A percentile compares a stretch with the other conserved stretches of the same genome.
Conservation (phyloP, 37 sponge, comb jelly and placozoan genomes). For the Chondrosia reniformis region DNA sequence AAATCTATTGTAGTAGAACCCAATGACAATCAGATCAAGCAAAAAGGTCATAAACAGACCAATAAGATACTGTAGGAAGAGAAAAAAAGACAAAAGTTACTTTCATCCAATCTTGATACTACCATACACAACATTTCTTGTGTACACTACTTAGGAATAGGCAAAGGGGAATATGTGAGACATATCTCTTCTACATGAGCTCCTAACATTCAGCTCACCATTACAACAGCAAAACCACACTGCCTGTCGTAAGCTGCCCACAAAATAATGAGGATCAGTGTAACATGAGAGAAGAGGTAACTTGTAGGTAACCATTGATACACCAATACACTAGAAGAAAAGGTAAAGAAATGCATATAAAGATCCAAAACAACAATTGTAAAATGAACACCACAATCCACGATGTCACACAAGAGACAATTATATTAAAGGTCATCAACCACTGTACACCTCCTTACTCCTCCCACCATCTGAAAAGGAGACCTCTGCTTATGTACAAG, state of each 20-base stretch:
- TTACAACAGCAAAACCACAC: constrained; percentile 4
- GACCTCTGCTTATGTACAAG: too few species aligned
- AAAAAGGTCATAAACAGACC: neutral
- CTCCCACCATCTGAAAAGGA: too few species aligned
- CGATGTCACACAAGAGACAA: too few species aligned
- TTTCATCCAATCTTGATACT: neutral
- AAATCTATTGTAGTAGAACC: neutral
- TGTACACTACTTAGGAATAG: too few species aligned
- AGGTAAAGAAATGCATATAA: neutral
- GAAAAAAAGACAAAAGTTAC: neutral
- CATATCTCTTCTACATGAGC: too few species aligned
- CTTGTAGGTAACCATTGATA: neutral
- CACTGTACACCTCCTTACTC: too few species aligned
- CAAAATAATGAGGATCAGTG: neutral
- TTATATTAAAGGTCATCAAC: too few species aligned
- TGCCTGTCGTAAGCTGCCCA: constrained; percentile 19
- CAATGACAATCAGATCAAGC: neutral
- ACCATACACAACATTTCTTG: neutral
- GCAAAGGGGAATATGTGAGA: too few species aligned
- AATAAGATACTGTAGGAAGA: neutral
- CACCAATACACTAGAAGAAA: neutral
- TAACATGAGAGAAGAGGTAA: neutral
- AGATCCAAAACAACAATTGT: too few species aligned
- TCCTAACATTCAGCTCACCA: neutral
- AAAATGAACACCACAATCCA: too few species aligned